phyloP scores from a whole-genome alignment of 2,797 vertebrate genomes.

The Rhinoraja longicauda region DNA sequence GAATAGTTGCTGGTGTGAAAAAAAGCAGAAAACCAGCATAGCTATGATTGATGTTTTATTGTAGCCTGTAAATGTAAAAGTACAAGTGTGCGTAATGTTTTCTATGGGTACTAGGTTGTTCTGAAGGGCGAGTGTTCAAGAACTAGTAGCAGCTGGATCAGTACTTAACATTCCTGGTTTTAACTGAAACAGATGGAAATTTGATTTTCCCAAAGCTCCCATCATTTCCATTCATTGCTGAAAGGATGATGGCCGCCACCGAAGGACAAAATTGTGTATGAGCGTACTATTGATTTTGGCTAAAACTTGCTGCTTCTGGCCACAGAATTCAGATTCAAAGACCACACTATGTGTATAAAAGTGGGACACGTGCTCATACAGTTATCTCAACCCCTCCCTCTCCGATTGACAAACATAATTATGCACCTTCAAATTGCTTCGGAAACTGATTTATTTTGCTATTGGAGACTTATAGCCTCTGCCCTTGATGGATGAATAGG shows the following conservation, averaged over 20 bases:
- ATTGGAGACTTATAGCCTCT: neutral
- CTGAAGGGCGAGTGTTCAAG: neutral
- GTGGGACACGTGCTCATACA: neutral
- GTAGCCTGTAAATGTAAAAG: neutral
- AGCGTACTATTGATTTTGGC: neutral
- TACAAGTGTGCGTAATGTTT: constrained; percentile 7
- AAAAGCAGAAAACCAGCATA: neutral
- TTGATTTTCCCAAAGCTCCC: constrained; percentile 23
- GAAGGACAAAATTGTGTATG: neutral
- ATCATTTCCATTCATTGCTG: constrained; percentile 4
- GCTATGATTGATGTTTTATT: neutral
- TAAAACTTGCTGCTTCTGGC: neutral
- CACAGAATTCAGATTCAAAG: neutral
- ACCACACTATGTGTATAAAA: neutral
- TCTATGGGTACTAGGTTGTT: neutral
- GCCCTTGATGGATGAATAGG: neutral
- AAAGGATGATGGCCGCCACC: neutral
- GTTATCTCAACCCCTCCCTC: neutral
- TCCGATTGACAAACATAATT: neutral
- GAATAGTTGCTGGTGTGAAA: neutral
- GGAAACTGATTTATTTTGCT: neutral
- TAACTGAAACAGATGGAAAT: constrained; percentile 24
- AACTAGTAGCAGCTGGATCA: constrained; percentile 24
- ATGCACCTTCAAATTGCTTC: neutral
- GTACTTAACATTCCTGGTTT: constrained; percentile 25